These are phyloP conservation scores for Drosophila willistoni DNA, from an alignment of 1,140 invertebrate species.

Conservation along the genomic window DNA sequence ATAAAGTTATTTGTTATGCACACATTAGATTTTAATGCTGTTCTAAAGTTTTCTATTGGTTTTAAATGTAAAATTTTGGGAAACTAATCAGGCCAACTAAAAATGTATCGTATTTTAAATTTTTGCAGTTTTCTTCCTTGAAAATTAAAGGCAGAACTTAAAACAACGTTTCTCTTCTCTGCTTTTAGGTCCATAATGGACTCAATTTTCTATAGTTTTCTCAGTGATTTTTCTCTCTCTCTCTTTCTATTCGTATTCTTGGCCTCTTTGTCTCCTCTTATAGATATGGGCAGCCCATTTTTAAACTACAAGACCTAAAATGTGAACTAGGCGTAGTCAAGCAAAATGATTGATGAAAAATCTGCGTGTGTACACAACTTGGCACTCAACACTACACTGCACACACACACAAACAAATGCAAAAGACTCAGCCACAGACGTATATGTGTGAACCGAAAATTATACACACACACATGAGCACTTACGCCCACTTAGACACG, in stretches of 20 bases:
- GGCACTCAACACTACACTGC: constrained; percentile 53
- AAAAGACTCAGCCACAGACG: constrained; percentile 3
- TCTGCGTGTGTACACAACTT: constrained; percentile 72
- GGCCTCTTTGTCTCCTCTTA: constrained; percentile 21
- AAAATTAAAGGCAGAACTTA: not conserved
- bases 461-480: constrained; percentile 39
- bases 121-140: not conserved
- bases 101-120: not conserved
- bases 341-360: constrained; percentile 76
- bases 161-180: not conserved
- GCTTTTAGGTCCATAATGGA: constrained; percentile 25
- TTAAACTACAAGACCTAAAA: constrained; percentile 61
- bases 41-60: too few relatives aligned
- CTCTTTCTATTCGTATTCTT: too few relatives aligned
- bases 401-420: constrained; percentile 8
- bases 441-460: constrained; percentile 6
- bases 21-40: too few relatives aligned
- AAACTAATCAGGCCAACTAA: not conserved
- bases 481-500: constrained; percentile 63
- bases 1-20: too few relatives aligned
- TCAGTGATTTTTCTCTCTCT: not conserved
- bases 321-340: constrained; percentile 55
- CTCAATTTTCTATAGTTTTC: constrained; percentile 18
- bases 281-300: constrained; percentile 54
- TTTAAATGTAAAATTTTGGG: too few relatives aligned